Evolutionary conservation across 1,140 invertebrate species (phyloP), one percentile per base, ranked within the genome.

Genomic region (Portunus trituberculatus): DNA sequence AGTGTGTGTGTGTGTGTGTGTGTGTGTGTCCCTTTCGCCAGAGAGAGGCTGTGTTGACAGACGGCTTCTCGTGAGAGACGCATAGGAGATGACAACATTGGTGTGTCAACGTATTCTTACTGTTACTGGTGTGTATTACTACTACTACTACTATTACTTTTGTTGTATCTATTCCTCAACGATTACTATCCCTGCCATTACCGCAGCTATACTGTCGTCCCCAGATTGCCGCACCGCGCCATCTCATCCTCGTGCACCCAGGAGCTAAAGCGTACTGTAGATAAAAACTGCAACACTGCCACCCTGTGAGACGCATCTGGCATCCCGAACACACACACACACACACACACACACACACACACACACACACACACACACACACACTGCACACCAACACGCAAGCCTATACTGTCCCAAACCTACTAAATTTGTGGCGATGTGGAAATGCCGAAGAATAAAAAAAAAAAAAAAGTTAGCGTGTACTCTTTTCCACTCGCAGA

Each of bases 321-420:
- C n/a, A 87, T 39, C 12, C 39, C 31, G 16, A 0, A 20, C 28
- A 87, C 6, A 39, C 14, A 25, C n/a, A 84, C 83, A 84, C 83
- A 84, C 83, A 45, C 28, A 91, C 48, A 46, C 45, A 91, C 87
- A 91, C 89, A 90, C 45, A 90, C 88, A 90, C 88, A 52, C 88
- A 90, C 88, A 90, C 88, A 90, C 88, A 90, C 88, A 90, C 88
- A 90, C 88, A 90, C 88, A 48, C 88, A 90, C 88, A 90, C 88
- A 90, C 88, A 46, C 32, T 16, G 12, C 59, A 76, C 59, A 76
- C 59, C 4, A 7, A 76, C 84, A 87, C 84, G 31, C 84, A 87
- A n/a, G 25, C 67, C n/a, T 76, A 76, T 59, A 76, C 6, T 16
- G 20, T 76, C 67, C 67, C 20, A 76, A 76, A n/a, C 67, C 67